A percentile compares a stretch with the other conserved stretches of the same genome.
Conservation (phyloP, 2,888 invertebrate genomes). For the Xanthia togata region DNA sequence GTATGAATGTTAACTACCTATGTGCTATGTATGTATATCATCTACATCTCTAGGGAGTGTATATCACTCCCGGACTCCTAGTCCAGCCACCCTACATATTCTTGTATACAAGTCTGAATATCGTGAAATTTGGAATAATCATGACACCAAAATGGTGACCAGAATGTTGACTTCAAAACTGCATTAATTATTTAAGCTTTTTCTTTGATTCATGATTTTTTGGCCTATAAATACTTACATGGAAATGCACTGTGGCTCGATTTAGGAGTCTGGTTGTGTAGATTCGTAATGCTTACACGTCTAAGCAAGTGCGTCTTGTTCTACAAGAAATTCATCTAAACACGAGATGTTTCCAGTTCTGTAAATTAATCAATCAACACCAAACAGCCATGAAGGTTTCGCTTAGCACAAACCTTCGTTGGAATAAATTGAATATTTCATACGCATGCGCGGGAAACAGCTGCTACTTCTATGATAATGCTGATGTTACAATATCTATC, state of each 20-base stretch:
- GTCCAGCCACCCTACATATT: neutral
- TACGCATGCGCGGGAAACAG: slow-evolving; percentile 37
- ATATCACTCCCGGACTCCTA: neutral
- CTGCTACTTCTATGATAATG: slow-evolving; percentile 14
- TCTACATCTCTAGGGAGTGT: no score
- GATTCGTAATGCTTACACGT: neutral
- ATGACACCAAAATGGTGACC: neutral
- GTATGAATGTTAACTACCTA: neutral
- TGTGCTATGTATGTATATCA: neutral
- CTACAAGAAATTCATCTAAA: neutral
- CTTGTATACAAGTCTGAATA: neutral
- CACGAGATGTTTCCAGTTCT: neutral
- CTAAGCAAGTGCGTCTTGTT: neutral
- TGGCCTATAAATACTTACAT: no score
- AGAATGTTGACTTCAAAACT: neutral
- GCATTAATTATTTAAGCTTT: neutral
- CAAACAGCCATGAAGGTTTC: slow-evolving; percentile 46
- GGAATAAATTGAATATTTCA: slow-evolving; percentile 46
- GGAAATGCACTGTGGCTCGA: neutral
- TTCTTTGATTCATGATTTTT: neutral
- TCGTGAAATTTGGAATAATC: neutral
- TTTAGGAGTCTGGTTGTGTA: neutral
- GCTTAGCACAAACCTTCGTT: slow-evolving; percentile 14
- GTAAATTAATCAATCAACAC: slow-evolving; percentile 26
- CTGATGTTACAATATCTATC: slow-evolving; percentile 36